phyloP scores from a whole-genome alignment of 1,140 invertebrate species.

The Euura lappo region DNA sequence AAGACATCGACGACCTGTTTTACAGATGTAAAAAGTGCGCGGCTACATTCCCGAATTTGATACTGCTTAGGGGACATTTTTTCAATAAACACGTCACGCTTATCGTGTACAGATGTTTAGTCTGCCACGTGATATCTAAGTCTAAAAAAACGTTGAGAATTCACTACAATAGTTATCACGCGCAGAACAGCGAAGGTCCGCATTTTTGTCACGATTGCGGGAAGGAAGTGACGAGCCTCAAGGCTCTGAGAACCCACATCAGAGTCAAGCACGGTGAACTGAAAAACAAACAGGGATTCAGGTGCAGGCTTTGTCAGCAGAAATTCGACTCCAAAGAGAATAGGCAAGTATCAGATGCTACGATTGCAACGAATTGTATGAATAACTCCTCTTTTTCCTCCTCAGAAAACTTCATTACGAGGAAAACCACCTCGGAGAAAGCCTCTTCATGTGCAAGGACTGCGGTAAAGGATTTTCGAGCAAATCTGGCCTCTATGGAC shows the following conservation, averaged over 20 bases:
- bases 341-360: constrained; percentile 17
- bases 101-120: constrained; percentile 29
- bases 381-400: constrained; percentile 16
- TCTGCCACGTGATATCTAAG: constrained; percentile 29
- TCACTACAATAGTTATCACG: constrained; percentile 33
- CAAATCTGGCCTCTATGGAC: constrained; percentile 42
- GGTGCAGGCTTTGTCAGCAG: constrained; percentile 34
- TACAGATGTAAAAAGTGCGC: constrained; percentile 10
- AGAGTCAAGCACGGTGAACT: constrained; percentile 32
- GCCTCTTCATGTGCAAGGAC: constrained; percentile 32
- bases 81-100: neutral
- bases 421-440: constrained; percentile 30
- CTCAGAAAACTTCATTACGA: constrained; percentile 35
- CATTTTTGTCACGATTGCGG: constrained; percentile 31
- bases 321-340: constrained; percentile 36
- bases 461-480: constrained; percentile 41
- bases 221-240: constrained; percentile 29
- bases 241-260: constrained; percentile 30
- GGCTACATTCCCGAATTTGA: neutral
- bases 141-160: constrained; percentile 31
- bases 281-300: constrained; percentile 30
- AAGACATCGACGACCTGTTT: neutral
- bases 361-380: neutral
- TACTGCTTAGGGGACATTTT: neutral
- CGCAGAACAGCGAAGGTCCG: constrained; percentile 16